Base-by-base conservation (phyloP, 1,140 invertebrate species). In the Bacillus rossius region DNA sequence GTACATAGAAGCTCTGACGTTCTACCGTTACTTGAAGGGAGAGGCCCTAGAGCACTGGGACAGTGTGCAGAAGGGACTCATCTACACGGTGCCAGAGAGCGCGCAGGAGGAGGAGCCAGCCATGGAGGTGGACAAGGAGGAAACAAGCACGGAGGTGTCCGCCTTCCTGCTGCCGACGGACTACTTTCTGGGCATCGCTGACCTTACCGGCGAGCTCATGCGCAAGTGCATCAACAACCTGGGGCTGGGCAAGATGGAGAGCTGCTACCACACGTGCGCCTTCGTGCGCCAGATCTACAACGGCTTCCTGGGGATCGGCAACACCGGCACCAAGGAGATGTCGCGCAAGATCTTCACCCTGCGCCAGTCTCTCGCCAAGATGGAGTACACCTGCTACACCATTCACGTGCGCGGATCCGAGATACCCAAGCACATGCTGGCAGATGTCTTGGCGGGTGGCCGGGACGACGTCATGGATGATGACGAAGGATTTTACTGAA, bases 181-280 rank as follows among this genome's bases (percentile, higher is more conserved):
- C 63, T 92, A 85, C 65, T 82, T 95, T 62, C 71, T 95, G n/a
- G 93, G 92, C 1, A 72, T 96, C 40, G 86, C 88, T 7, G 93
- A 96, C 76, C 76, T 94, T 8, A 94, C 91, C 3, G 93, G 92
- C 0, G 92, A 96, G 72, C 69, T 95, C 20, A 95, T 96, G 92
- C 79, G 92, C 55, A 84, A 85, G 62, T 91, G 91, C 56, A 92
- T 96, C 5, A 93, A 89, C 65, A 87, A 84, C 65, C 79, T 95
- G 26, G 85, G 88, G 0, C 79, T 78, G 58, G 91, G 90, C 0
- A 84, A 94, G 64, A 80, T 87, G n/a, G 79, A 84, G 17, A 83
- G 82, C 49, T 91, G 91, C 65, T 85, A 85, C 67, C 51, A 73
- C 54, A 68, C 78, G 1, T 75, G 75, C 57, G 49, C 37, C 16